phyloP scores from a whole-genome alignment of 2,888 invertebrate species.

The Limnephilus lunatus region DNA sequence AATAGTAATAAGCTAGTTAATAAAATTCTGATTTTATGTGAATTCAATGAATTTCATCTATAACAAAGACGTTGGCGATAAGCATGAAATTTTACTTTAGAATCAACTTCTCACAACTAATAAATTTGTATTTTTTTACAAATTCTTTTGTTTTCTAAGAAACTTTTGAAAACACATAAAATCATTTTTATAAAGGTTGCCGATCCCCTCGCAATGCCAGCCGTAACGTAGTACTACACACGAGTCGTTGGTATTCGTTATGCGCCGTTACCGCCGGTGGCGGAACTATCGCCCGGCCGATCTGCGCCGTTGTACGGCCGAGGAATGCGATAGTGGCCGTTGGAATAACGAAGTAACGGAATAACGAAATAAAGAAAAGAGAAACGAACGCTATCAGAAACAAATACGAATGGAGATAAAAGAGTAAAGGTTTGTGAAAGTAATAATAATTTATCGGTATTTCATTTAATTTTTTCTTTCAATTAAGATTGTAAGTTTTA shows the following conservation, averaged over 20 bases:
- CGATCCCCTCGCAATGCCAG: background rate
- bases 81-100: background rate
- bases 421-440: background rate
- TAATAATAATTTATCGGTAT: background rate
- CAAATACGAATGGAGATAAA: background rate
- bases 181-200: background rate
- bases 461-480: background rate
- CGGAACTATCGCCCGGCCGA: constrained; percentile 57
- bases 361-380: background rate
- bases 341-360: background rate
- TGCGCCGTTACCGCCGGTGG: constrained; percentile 50
- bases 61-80: background rate
- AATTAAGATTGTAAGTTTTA: background rate
- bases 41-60: too few species aligned
- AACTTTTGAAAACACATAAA: background rate
- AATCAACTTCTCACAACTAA: background rate
- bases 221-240: constrained; percentile 23
- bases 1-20: too few species aligned
- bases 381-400: background rate
- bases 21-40: too few species aligned
- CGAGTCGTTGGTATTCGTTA: constrained; percentile 58
- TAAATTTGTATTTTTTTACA: too few species aligned
- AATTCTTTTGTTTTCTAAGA: background rate
- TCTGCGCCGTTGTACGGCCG: constrained; percentile 50
- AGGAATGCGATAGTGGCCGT: constrained; percentile 43